Evolutionary conservation across 2,888 invertebrate species (phyloP).

Genomic region (Nomada hirtipes): DNA sequence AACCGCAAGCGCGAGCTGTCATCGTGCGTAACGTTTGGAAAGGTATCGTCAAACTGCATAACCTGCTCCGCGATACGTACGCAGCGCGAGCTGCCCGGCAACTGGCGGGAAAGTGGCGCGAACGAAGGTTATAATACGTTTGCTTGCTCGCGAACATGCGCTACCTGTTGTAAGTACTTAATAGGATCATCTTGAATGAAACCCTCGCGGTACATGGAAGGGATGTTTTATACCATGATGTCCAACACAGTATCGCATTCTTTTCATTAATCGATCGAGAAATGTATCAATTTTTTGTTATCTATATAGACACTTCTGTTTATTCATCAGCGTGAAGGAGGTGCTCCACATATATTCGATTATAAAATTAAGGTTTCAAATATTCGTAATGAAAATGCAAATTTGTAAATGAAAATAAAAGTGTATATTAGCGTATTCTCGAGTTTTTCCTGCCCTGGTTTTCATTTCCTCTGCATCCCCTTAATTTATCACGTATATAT

Average conservation of each 20-base stretch:
- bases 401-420: constrained; percentile 31
- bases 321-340: not conserved
- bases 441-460: not conserved
- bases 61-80: too few relatives aligned
- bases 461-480: not conserved
- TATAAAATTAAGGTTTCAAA: constrained; percentile 7
- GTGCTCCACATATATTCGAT: too few relatives aligned
- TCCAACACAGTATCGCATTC: too few relatives aligned
- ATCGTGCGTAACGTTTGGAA: not conserved
- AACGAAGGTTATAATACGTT: not conserved
- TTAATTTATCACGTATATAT: not conserved
- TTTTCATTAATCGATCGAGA: too few relatives aligned
- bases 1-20: constrained; percentile 90
- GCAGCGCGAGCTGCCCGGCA: too few relatives aligned
- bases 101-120: not conserved
- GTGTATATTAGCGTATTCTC: not conserved
- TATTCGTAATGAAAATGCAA: constrained; percentile 10
- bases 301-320: not conserved
- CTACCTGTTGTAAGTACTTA: not conserved
- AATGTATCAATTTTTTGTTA: too few relatives aligned
- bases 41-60: not conserved
- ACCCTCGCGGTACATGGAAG: too few relatives aligned
- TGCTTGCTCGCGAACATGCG: not conserved
- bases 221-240: too few relatives aligned
- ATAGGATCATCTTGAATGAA: too few relatives aligned